Base-by-base conservation (phyloP, 1,140 invertebrate species). In the Dinoponera quadriceps region DNA sequence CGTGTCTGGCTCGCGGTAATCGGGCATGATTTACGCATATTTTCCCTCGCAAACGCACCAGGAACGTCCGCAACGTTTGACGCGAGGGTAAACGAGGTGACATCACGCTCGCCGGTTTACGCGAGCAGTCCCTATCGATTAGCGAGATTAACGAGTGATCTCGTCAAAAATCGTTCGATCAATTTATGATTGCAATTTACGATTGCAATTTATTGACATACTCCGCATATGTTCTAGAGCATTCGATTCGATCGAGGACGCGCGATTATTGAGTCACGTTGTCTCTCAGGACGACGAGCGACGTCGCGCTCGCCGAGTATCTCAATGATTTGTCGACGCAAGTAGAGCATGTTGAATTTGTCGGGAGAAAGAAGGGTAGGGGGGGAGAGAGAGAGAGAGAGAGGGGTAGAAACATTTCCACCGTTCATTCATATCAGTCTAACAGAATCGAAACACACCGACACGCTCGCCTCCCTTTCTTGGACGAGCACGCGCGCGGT, bases 311-410 rank as follows among this genome's bases (percentile, higher is more conserved):
- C 75, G 49, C n/a, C 22, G 75, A 38, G 11, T n/a, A 75, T 75
- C 51, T 75, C 73, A 63, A 63, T 51, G 73, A 18, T 25, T 25
- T 22, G 48, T 29, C 27, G 20, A 20, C 73, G 33, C 63, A 80
- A 80, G 75, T 80, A 80, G 75, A 80, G 75, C 75, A 51, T 80
- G 54, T 48, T 80, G 48, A 80, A 48, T 48, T 29, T 2, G 33
- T 44, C 57, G 51, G 7, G 38, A 44, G 38, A 44, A 9, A 44
- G 38, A 44, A 9, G 7, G 38, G 11, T 3, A 11, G 3, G 1
- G 11, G 9, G 3, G 11, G 38, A 44, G 38, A 44, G 3, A 44
- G 38, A 44, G 38, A 9, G 38, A 69, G 51, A 57, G 48, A 29
- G 57, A 16, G 29, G 57, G 75, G 13, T 13, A 69, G 65, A 69